Conservation (phyloP, 2,113 vertebrate genomes). For the Gallinago jamesoni region DNA sequence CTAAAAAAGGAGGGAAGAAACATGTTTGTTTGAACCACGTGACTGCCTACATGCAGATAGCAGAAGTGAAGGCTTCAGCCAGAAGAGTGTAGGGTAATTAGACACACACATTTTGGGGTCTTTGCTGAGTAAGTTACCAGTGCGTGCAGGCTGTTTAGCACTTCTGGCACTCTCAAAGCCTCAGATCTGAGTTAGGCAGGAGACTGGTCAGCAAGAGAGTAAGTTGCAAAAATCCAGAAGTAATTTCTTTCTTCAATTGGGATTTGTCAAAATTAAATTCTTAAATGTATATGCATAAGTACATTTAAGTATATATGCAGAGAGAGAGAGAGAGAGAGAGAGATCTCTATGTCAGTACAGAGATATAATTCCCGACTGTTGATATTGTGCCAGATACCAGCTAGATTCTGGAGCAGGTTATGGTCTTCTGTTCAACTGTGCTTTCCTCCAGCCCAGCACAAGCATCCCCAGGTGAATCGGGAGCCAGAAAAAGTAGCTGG, state of each 20-base stretch:
- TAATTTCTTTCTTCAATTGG: background rate
- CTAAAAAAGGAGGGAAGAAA: constrained; percentile 1
- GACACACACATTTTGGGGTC: background rate
- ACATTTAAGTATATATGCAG: background rate
- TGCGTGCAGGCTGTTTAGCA: background rate
- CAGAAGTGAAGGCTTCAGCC: background rate
- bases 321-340: background rate
- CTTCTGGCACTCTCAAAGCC: background rate
- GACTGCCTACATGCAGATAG: background rate
- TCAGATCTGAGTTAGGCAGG: background rate
- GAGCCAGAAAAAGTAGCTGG: background rate
- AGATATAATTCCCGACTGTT: background rate
- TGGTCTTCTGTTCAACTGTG: background rate
- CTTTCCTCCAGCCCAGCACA: background rate
- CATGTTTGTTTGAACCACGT: background rate
- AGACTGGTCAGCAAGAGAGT: background rate
- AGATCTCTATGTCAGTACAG: background rate
- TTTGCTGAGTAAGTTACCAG: background rate
- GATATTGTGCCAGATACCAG: background rate
- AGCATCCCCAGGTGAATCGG: accelerated
- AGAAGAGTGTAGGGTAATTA: background rate
- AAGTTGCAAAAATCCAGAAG: background rate
- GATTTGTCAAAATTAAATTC: background rate
- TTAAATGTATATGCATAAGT: background rate
- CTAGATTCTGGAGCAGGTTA: background rate